phyloP scores from a whole-genome alignment of 2,113 vertebrate genomes.

The Charina bottae region DNA sequence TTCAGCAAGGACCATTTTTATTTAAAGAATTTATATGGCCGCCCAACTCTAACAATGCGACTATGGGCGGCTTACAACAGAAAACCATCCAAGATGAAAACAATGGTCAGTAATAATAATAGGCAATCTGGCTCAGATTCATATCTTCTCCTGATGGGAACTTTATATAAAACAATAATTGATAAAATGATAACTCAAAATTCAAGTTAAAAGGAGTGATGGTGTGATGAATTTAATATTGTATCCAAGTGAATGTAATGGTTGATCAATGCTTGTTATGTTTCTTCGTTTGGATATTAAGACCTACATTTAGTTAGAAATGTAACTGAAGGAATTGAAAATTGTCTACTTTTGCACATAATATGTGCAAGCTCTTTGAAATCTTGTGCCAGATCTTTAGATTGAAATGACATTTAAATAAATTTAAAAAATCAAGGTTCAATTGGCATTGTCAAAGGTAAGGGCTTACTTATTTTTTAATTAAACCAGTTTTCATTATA shows the following conservation, averaged over 20 bases:
- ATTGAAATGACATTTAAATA: not conserved
- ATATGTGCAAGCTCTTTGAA: not conserved
- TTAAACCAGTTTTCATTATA: not conserved
- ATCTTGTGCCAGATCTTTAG: not conserved
- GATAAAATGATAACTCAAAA: not conserved
- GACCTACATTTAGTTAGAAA: not conserved
- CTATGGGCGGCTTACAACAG: not conserved
- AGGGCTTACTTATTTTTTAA: not conserved
- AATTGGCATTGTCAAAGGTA: not conserved
- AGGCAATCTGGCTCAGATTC: not conserved
- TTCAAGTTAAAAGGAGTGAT: not conserved
- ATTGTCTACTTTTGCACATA: not conserved
- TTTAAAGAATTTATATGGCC: not conserved
- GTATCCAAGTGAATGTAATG: not conserved
- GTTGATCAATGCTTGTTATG: not conserved
- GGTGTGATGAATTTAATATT: not conserved
- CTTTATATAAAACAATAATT: not conserved
- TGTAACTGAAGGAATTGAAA: not conserved
- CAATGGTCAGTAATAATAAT: not conserved
- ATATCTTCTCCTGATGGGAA: not conserved
- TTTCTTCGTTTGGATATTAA: not conserved
- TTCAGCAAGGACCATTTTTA: not conserved
- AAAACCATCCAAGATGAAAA: not conserved
- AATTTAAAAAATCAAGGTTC: not conserved
- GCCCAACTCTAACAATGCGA: not conserved